Evolutionary conservation across 1,140 invertebrate species (phyloP).

Genomic region (Drosophila paulistorum): DNA sequence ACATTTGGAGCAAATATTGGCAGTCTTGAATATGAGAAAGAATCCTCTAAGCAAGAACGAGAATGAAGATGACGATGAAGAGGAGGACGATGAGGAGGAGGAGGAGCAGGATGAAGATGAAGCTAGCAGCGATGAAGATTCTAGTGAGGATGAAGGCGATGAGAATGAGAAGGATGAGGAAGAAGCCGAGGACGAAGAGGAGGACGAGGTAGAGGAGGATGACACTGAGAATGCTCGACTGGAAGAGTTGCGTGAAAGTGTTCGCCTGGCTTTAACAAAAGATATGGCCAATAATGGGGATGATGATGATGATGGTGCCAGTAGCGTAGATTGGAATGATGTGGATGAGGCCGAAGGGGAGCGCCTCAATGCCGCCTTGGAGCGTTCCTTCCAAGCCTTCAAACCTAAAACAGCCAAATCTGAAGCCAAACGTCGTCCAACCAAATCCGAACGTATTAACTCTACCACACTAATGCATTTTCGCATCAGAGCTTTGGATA

Average conservation of each 20-base stretch:
- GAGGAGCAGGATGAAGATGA: not conserved
- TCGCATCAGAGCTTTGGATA: constrained; percentile 53
- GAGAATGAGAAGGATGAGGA: constrained; percentile 24
- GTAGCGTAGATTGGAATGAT: constrained; percentile 89
- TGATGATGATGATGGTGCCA: constrained; percentile 26
- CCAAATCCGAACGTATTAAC: constrained; percentile 61
- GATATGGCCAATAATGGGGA: constrained; percentile 25
- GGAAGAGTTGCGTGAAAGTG: constrained; percentile 51
- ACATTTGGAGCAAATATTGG: constrained; percentile 52
- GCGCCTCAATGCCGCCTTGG: constrained; percentile 87
- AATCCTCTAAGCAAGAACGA: constrained; percentile 44
- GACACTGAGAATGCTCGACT: constrained; percentile 29
- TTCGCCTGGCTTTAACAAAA: constrained; percentile 47
- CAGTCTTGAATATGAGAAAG: constrained; percentile 43
- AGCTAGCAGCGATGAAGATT: constrained; percentile 20
- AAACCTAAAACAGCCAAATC: constrained; percentile 66
- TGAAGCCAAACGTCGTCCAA: constrained; percentile 40
- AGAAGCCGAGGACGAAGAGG: not conserved
- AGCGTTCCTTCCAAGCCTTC: constrained; percentile 88
- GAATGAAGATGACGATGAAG: not conserved
- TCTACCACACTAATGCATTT: constrained; percentile 57
- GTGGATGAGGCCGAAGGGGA: constrained; percentile 90
- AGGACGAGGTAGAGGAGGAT: constrained; percentile 9
- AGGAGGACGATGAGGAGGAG: constrained; percentile 5
- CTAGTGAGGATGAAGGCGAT: not conserved